Evolutionary conservation across 30 jellyfish, hydroid and myxozoan species (phyloP).

Genomic region (Cassiopea andromeda): DNA sequence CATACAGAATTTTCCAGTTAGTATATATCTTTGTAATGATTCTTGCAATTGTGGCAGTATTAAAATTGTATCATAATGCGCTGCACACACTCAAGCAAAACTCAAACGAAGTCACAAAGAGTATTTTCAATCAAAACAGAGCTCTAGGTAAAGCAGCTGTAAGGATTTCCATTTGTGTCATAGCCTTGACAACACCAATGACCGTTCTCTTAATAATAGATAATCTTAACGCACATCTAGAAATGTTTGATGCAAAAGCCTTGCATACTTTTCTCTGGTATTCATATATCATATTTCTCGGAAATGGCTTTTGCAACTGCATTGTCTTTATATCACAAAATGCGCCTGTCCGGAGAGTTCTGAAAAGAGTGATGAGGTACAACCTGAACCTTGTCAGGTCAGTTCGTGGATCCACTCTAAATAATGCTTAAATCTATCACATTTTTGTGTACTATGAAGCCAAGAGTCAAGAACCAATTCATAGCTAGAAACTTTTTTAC

Average conservation of each 20-base stretch:
- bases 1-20: not conserved
- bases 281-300: not conserved
- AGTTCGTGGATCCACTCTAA: no score
- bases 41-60: not conserved
- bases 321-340: not conserved
- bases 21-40: not conserved
- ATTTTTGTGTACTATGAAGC: no score
- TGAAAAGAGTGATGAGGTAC: not conserved
- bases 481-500: no score
- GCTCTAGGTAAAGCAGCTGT: not conserved
- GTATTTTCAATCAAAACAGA: not conserved
- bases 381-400: no score
- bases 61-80: not conserved
- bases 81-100: not conserved
- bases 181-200: not conserved
- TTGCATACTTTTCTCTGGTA: not conserved
- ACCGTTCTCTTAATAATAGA: not conserved
- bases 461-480: no score
- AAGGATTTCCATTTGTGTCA: not conserved
- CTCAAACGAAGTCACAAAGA: not conserved
- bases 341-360: not conserved
- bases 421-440: no score
- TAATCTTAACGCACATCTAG: no score
- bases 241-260: not conserved
- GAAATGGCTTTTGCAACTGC: not conserved